Evolutionary conservation across 2,797 vertebrate species (phyloP), one percentile per base, ranked within the genome.

Genomic region (Nasua narica): DNA sequence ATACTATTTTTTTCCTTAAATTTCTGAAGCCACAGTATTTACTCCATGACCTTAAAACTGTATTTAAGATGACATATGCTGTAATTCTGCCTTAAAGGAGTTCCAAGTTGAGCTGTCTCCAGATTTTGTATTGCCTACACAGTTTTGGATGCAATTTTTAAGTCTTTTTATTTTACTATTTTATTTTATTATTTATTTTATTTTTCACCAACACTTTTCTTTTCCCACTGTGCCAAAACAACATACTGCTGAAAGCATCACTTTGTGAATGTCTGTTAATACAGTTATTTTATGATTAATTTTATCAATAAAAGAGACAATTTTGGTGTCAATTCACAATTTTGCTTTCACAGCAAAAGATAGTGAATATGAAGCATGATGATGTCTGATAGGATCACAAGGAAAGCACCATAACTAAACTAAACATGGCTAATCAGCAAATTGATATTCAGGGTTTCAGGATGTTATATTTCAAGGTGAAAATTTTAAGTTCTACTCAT

Each of bases 161-260:
- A 56, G 60, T 94, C 82, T 96, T 82, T 87, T 95, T 90, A 16
- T 32, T 62, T 98, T 76, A 62, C 91, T 93, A 93, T 97, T 98
- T 96, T 90, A 58, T 60, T 60, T 60, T 25, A 58, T 58, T 27
- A 27, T 23, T 98, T 82, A 72, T 93, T 93, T 98, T 97, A 94
- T 97, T 98, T 96, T 93, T 96, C 65, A 86, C 87, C 72, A 95
- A 40, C 90, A 96, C 60, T 87, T 70, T 19, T 94, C 62, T 97
- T 98, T 98, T 97, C 77, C 84, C 87, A 96, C 90, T 97, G 93
- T 98, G 97, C 85, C 92, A 97, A 98, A 98, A 89, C 90, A 92
- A 83, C 76, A 62, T 90, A 94, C 58, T 98, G 54, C 97, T 98
- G 95, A 97, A 95, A 98, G 32, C 70, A 96, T 95, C 86, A 60